Evolutionary conservation across 2,888 invertebrate genomes (phyloP), one percentile per base, ranked within the genome.

Genomic region (Stenurella melanura): DNA sequence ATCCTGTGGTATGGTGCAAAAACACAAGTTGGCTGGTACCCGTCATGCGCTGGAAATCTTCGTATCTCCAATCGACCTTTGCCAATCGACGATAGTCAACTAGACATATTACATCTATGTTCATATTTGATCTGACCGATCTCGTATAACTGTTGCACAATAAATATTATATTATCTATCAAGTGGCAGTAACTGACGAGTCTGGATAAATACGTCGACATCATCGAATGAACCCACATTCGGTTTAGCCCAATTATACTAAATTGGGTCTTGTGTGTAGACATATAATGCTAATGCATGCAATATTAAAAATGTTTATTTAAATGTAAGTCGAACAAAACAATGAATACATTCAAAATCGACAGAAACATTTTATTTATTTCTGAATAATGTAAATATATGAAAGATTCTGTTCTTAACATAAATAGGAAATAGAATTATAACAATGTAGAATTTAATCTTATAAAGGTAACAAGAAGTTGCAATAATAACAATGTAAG

Each of bases 381-480:
- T 71, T 75, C 75, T 75, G 64, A 67, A 56, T 74, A 74, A 75
- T 79, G 76, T 77, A 77, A 80, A 79, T 76, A 79, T 79, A 80
- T 75, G 74, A 78, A 80, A 80, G 66, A 78, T 75, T 73, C 71
- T 79, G 74, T 75, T 75, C 64, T 64, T 67, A 68, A 77, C 71
- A 78, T 54, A 77, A 78, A 80, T 72, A 74, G 71, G 76, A 78
- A 76, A 76, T 78, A 80, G 67, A 79, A 79, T 75, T 72, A 78
- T 81, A 81, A 81, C 81, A 81, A 81, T 78, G 78, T 80, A 78
- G 77, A 83, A 82, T 80, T 75, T 79, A 81, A 78, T 75, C 79
- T 80, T 81, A 80, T 81, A 79, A 80, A 83, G 82, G 82, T 83
- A 83, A 83, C 83, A 83, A 83, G 78, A 82, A 81, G 73, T 78